Evolutionary conservation across 37 sponge, comb jelly and placozoan genomes (phyloP).

Genomic region (Cladorhizidae sp.): DNA sequence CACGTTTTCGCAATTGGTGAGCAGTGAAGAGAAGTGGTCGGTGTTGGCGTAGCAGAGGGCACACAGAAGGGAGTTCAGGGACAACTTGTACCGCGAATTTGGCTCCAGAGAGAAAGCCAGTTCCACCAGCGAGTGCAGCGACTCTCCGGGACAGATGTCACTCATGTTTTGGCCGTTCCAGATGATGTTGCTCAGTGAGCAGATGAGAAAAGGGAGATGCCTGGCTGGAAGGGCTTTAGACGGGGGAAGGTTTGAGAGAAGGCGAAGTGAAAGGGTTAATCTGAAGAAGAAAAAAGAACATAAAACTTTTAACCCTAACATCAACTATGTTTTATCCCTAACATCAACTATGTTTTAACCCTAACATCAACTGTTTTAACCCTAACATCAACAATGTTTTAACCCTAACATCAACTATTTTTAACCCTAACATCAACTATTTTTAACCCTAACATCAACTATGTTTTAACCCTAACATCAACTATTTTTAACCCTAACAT

Average conservation of each 20-base stretch:
- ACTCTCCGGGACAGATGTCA: neutral
- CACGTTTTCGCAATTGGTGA: constrained; percentile 17
- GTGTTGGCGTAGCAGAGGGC: constrained; percentile 41
- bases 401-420: too few relatives aligned
- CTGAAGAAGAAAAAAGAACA: neutral
- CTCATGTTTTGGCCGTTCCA: constrained; percentile 13
- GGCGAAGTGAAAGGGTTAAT: constrained; percentile 12
- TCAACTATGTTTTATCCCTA: too few relatives aligned
- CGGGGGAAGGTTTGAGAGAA: constrained; percentile 22
- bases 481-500: too few relatives aligned
- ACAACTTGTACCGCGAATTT: constrained; percentile 12
- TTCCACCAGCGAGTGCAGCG: constrained; percentile 44
- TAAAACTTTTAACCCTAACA: too few relatives aligned
- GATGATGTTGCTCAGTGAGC: constrained; percentile 32
- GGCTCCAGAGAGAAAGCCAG: constrained; percentile 31
- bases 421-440: too few relatives aligned
- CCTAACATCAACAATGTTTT: too few relatives aligned
- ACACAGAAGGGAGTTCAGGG: constrained; percentile 55
- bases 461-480: too few relatives aligned
- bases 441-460: too few relatives aligned
- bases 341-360: too few relatives aligned
- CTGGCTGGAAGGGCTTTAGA: neutral
- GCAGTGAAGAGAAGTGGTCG: constrained; percentile 21
- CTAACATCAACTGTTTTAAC: too few relatives aligned
- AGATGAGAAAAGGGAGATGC: constrained; percentile 33